These are phyloP conservation scores for Pangasius larnaudii DNA, from an alignment of 2,797 vertebrate genomes.

Conservation along the genomic window DNA sequence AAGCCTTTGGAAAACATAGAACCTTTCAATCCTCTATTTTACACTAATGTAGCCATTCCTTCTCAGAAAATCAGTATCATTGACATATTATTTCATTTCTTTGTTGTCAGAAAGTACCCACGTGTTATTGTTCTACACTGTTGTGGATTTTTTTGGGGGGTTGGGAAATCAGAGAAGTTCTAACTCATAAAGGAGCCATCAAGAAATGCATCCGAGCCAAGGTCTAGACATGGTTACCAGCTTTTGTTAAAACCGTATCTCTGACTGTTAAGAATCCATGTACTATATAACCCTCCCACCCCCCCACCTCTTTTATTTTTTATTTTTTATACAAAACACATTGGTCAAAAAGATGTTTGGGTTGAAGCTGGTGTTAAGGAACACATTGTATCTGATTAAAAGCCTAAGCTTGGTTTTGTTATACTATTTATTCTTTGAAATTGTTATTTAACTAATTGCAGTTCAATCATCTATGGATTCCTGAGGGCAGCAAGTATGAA, in stretches of 20 bases:
- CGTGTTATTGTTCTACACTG: constrained; percentile 42
- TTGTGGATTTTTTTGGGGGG: background rate
- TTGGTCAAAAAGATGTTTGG: background rate
- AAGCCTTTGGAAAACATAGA: constrained; percentile 41
- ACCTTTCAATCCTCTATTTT: constrained; percentile 50
- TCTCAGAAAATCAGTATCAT: constrained; percentile 39
- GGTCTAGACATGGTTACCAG: constrained; percentile 25
- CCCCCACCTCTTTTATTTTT: background rate
- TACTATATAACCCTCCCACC: background rate
- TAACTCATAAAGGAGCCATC: background rate
- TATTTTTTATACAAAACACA: background rate
- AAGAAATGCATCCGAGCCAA: constrained; percentile 12
- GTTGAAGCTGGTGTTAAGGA: background rate
- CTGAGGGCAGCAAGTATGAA: background rate
- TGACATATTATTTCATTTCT: constrained; percentile 45
- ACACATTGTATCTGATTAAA: constrained; percentile 29
- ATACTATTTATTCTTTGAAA: constrained; percentile 60
- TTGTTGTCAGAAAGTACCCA: constrained; percentile 46
- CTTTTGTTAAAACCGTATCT: constrained; percentile 26
- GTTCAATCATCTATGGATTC: constrained; percentile 33
- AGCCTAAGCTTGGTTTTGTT: constrained; percentile 48
- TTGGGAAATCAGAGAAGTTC: constrained; percentile 8
- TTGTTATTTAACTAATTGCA: constrained; percentile 44
- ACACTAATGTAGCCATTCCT: constrained; percentile 55
- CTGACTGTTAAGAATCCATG: constrained; percentile 4